Percentiles rank a stretch among this genome's conserved stretches.
Evolutionary conservation across 2,888 invertebrate genomes (phyloP).

Genomic region (Trisateles emortualis): DNA sequence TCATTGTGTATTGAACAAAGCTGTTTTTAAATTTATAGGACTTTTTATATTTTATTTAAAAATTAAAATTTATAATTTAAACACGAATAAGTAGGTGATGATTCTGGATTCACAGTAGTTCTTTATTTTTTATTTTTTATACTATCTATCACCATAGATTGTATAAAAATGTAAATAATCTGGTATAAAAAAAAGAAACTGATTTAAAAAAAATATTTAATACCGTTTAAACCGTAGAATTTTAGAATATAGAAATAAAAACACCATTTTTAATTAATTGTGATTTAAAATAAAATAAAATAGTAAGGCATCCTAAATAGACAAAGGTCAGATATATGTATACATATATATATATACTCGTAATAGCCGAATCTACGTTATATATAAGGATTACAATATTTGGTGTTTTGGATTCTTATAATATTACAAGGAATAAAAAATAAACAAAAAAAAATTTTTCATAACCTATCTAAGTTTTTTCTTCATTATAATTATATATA

Average conservation of each 20-base stretch:
- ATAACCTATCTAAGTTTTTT: slow-evolving; percentile 48
- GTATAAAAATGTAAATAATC: no score
- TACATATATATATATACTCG: slow-evolving; percentile 50
- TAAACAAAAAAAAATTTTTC: slow-evolving; percentile 25
- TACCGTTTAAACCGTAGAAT: no score
- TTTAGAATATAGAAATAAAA: slow-evolving; percentile 15
- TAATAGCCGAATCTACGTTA: slow-evolving; percentile 48
- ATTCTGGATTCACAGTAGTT: no score
- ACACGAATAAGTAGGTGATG: no score
- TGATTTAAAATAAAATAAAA: slow-evolving; percentile 27
- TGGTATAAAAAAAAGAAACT: no score
- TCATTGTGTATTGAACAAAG: no score
- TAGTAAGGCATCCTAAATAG: slow-evolving; percentile 47
- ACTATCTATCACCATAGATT: no score
- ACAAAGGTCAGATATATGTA: slow-evolving; percentile 35
- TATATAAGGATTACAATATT: slow-evolving; percentile 51
- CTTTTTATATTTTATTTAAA: no score
- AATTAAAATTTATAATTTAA: no score
- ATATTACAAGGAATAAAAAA: slow-evolving; percentile 45
- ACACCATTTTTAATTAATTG: slow-evolving; percentile 37
- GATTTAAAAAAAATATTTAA: no score
- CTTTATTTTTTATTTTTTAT: no score
- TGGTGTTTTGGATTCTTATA: slow-evolving; percentile 70
- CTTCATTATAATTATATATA: slow-evolving; percentile 44
- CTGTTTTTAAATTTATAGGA: no score